These are phyloP conservation scores for Phrynosoma platyrhinos DNA, from an alignment of 2,113 vertebrate genomes.

Conservation along the genomic window DNA sequence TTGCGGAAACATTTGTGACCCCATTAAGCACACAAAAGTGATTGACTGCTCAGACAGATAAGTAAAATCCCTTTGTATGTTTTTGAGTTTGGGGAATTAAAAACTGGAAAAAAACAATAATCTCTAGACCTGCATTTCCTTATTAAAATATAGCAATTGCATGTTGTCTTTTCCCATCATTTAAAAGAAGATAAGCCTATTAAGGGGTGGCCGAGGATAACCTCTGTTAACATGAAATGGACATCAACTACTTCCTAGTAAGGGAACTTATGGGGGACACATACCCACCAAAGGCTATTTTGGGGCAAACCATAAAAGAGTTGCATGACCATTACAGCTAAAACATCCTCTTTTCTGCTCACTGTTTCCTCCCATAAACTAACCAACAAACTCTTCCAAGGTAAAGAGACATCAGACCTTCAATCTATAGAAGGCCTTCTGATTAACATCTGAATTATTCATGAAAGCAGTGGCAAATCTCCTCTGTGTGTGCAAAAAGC, in stretches of 20 bases:
- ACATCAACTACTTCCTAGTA: not conserved
- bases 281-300: slow-evolving; percentile 23
- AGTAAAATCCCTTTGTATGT: slow-evolving; percentile 47
- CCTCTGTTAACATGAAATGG: not conserved
- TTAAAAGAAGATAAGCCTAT: not conserved
- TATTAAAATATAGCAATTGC: slow-evolving; percentile 5
- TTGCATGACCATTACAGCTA: slow-evolving; percentile 29
- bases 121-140: slow-evolving; percentile 27
- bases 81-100: slow-evolving; percentile 56
- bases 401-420: not conserved
- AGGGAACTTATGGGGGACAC: not conserved
- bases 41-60: slow-evolving; percentile 24
- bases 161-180: not conserved
- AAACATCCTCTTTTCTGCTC: slow-evolving; percentile 39
- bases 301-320: slow-evolving; percentile 29
- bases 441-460: slow-evolving; percentile 7
- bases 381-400: not conserved
- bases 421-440: not conserved
- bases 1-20: accelerated
- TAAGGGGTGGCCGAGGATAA: slow-evolving; percentile 13
- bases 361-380: not conserved
- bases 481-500: not conserved
- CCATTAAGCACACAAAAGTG: accelerated
- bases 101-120: slow-evolving; percentile 31
- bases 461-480: not conserved